Conservation (phyloP, 1,140 invertebrate genomes). For the Cryptotermes secundus region DNA sequence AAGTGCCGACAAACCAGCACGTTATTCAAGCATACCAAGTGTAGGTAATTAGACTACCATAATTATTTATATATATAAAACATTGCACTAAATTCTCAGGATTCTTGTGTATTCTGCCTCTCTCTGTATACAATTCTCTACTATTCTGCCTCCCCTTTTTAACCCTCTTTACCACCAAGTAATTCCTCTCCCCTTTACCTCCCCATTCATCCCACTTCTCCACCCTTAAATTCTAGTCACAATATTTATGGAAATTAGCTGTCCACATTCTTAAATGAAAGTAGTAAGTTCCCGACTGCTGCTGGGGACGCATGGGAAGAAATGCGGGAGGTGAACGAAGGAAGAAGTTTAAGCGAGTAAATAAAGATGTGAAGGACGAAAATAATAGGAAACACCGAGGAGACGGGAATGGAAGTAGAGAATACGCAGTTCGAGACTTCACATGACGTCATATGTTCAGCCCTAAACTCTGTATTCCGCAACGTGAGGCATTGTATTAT, state of each 20-base stretch:
- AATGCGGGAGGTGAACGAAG: slow-evolving; percentile 7
- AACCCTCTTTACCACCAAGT: slow-evolving; percentile 10
- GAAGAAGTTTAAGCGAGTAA: slow-evolving; percentile 22
- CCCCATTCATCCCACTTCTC: slow-evolving; percentile 3
- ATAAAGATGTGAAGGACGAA: slow-evolving; percentile 29
- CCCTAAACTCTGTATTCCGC: neutral
- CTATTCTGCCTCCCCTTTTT: neutral
- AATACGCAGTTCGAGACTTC: neutral
- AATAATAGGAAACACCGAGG: slow-evolving; percentile 20
- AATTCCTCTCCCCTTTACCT: slow-evolving; percentile 13
- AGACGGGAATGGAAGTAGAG: neutral
- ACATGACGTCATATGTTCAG: neutral
- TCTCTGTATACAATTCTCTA: slow-evolving; percentile 8
- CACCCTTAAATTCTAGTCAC: slow-evolving; percentile 27
- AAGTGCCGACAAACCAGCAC: neutral
- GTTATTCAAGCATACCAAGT: neutral
- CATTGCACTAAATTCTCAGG: neutral
- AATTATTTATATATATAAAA: slow-evolving; percentile 15
- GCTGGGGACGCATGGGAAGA: neutral
- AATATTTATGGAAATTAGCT: slow-evolving; percentile 32
- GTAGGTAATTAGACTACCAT: neutral
- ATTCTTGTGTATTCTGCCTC: neutral
- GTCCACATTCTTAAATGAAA: slow-evolving; percentile 31
- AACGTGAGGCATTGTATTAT: no score
- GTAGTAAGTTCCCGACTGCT: slow-evolving; percentile 28